Evolutionary conservation across 2,797 vertebrate genomes (phyloP).

Genomic region (Trachops cirrhosus): DNA sequence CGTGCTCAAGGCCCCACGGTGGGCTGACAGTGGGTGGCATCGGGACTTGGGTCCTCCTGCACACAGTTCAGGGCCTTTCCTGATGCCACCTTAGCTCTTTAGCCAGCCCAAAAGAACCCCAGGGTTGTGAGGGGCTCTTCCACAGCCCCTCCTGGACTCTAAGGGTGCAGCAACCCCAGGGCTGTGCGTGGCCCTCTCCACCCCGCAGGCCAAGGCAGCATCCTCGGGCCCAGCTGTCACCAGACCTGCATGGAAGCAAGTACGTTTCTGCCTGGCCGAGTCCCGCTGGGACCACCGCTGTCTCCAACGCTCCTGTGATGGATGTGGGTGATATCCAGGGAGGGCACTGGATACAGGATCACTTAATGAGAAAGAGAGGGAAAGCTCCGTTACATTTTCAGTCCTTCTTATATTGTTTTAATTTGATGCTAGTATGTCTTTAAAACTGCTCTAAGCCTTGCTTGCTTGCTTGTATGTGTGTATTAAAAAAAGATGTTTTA

Average conservation of each 20-base stretch:
- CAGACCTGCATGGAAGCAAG: neutral
- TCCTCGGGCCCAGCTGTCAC: neutral
- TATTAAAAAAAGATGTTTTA: neutral
- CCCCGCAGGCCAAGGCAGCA: neutral
- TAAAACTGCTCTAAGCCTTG: conserved; percentile 5
- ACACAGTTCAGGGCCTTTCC: neutral
- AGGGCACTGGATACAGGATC: neutral
- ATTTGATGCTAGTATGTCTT: conserved; percentile 4
- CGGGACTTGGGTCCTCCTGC: neutral
- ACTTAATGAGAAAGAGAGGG: neutral
- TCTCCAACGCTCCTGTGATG: neutral
- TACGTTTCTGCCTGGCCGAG: neutral
- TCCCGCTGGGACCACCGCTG: no score
- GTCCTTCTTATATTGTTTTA: neutral
- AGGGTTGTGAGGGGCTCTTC: neutral
- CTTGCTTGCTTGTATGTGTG: neutral
- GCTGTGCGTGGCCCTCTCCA: neutral
- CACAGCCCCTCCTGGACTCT: neutral
- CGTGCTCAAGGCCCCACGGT: neutral
- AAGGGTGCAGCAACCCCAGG: no score
- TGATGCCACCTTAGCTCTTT: neutral
- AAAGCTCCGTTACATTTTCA: neutral
- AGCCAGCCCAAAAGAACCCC: neutral
- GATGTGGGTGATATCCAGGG: neutral
- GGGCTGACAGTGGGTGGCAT: neutral